These are phyloP conservation scores for Synergus umbraculus DNA, from an alignment of 2,888 invertebrate genomes.

Conservation along the genomic window DNA sequence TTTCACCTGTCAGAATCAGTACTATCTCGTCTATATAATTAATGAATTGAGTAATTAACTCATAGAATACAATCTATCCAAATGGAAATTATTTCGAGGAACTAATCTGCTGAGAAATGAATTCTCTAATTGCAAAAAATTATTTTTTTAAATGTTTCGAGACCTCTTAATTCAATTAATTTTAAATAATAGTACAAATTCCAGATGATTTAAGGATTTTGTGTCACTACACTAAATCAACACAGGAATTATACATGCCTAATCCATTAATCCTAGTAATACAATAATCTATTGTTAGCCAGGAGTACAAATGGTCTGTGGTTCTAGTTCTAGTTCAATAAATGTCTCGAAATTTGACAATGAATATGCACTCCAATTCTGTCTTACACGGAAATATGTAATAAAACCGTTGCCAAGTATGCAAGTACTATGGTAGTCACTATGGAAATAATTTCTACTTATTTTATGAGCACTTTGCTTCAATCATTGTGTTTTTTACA, in stretches of 20 bases:
- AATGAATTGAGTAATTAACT: too few relatives aligned
- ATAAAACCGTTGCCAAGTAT: too few relatives aligned
- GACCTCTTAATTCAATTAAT: background rate
- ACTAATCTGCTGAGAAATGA: background rate
- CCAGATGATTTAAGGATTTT: background rate
- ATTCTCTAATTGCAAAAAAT: too few relatives aligned
- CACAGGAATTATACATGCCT: background rate
- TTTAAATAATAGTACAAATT: background rate
- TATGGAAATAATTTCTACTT: too few relatives aligned
- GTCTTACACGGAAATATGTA: background rate
- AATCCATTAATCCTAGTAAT: background rate
- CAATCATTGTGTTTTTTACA: too few relatives aligned
- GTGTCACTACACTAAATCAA: background rate
- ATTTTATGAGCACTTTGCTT: too few relatives aligned
- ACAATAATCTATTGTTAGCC: constrained; percentile 10
- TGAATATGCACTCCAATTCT: background rate
- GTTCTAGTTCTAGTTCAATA: background rate
- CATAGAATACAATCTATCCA: too few relatives aligned
- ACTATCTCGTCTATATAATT: too few relatives aligned
- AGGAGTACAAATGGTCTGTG: constrained; percentile 2
- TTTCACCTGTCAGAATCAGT: too few relatives aligned
- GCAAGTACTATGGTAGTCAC: too few relatives aligned
- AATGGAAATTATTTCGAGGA: too few relatives aligned
- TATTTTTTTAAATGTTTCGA: background rate
- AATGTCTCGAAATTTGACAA: background rate